These are phyloP conservation scores for Candoia aspera DNA, from an alignment of 2,113 vertebrate genomes.

Conservation along the genomic window DNA sequence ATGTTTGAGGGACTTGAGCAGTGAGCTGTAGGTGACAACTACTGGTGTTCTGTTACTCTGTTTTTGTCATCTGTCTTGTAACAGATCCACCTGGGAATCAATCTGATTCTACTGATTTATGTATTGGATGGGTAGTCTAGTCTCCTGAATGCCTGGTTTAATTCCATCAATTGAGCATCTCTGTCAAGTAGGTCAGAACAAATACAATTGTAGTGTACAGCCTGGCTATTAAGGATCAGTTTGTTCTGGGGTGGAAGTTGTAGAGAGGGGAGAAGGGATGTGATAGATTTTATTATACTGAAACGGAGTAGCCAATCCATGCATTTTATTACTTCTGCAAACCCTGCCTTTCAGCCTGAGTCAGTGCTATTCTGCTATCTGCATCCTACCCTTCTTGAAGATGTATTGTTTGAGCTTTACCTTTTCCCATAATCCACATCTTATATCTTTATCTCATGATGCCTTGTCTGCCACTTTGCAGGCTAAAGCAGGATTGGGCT, in stretches of 20 bases:
- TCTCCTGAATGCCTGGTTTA: background rate
- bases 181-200: background rate
- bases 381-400: background rate
- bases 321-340: background rate
- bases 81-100: background rate
- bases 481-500: background rate
- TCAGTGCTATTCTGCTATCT: background rate
- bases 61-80: background rate
- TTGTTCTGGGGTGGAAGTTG: background rate
- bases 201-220: background rate
- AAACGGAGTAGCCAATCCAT: background rate
- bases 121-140: background rate
- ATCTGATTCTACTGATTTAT: background rate
- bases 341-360: background rate
- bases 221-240: background rate
- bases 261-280: background rate
- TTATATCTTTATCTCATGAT: background rate
- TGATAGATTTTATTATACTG: background rate
- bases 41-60: background rate
- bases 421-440: background rate
- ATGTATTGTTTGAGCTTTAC: background rate
- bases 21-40: background rate
- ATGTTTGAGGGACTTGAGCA: background rate
- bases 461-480: background rate
- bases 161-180: background rate